Evolutionary conservation across 2,888 invertebrate genomes (phyloP).

Genomic region (Adineta ricciae): DNA sequence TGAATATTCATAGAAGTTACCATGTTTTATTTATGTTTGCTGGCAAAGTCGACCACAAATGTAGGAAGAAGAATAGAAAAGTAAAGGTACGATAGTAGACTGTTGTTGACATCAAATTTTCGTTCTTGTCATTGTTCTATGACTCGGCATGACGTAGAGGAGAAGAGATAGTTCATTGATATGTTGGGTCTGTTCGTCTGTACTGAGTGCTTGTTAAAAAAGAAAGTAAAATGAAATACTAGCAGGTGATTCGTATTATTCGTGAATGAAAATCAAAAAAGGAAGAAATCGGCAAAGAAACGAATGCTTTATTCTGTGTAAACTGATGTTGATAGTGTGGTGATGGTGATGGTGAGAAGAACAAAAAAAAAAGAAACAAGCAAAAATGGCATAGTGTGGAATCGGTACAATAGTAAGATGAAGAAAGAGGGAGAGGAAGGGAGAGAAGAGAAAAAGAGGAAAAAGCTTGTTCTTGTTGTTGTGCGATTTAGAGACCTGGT

Average conservation of each 20-base stretch:
- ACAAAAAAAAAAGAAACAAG: not conserved
- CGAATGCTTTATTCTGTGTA: not conserved
- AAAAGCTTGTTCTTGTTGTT: not conserved
- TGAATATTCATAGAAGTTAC: not conserved
- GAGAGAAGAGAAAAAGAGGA: not conserved
- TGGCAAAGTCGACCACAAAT: not conserved
- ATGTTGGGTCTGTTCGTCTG: not conserved
- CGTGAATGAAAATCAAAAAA: not conserved
- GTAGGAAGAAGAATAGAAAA: not conserved
- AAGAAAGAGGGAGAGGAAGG: not conserved
- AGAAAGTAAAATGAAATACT: not conserved
- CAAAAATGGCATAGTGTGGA: not conserved
- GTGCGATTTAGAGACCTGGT: not conserved
- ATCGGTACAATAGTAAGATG: not conserved
- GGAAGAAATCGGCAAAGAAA: not conserved
- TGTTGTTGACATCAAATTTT: not conserved
- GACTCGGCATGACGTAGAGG: not conserved
- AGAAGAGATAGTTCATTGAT: not conserved
- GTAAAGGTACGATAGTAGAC: not conserved
- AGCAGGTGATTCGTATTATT: not conserved
- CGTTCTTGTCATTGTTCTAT: not conserved
- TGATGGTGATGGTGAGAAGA: not conserved
- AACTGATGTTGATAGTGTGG: not conserved
- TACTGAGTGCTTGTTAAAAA: not conserved
- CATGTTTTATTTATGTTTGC: not conserved